Evolutionary conservation across 2,113 vertebrate species (phyloP), one percentile per base, ranked within the genome.

Genomic region (Sceloporus undulatus): DNA sequence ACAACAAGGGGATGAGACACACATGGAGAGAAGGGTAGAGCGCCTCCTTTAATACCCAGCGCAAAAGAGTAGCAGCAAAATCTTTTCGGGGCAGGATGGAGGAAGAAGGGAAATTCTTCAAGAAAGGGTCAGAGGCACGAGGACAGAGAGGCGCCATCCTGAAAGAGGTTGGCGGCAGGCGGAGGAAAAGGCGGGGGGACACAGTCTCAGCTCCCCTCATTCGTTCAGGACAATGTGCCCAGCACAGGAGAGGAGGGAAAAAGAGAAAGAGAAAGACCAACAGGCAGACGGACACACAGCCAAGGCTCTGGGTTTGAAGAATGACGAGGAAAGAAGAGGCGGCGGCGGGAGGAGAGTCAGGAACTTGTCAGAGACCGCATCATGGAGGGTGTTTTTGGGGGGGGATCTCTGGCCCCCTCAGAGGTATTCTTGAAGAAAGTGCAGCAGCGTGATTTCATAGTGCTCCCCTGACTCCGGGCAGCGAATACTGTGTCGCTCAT

Each of bases 401-500:
- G 23, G 91, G 92, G 91, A n/a, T 1, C 29, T 6, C 29, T 88
- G 78, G 91, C 90, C 91, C 91, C 54, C 92, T 99, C 97, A 99
- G 97, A 99, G 98, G 97, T 99, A 97, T 94, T 99, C 98, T 96
- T 99, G 99, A 95, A 99, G 97, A 97, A 99, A 99, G 98, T 99
- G 98, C 96, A 99, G 98, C 97, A 99, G 97, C 91, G 98, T 99
- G 95, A 99, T 99, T 96, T 99, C 99, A 29, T 99, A 99, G 97
- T 99, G 99, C 97, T 99, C 99, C 84, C 98, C 99, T 2, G 98
- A 99, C 96, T 99, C 99, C 0, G 98, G 98, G 96, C 98, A 99
- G 96, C 99, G 98, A 92, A 99, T 99, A 94, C 99, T 99, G 97
- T 99, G 98, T 95, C 99, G 97, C 97, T 99, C 98, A 0, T 99